Base-by-base conservation (phyloP, 2,797 vertebrate genomes). In the Coilia nasus region DNA sequence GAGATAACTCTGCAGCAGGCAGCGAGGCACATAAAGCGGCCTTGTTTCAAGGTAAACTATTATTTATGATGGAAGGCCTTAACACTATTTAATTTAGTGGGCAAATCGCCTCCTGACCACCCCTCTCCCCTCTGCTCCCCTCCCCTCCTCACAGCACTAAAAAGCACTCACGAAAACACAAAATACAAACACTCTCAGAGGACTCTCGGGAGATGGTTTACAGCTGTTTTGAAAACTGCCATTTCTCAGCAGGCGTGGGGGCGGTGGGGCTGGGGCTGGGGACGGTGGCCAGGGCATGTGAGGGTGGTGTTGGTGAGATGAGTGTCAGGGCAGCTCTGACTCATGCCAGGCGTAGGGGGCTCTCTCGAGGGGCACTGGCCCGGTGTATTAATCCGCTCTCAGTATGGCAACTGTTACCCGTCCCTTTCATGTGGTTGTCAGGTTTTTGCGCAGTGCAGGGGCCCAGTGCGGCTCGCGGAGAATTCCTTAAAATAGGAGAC, bases 361-460 rank as follows among this genome's bases (percentile, higher is more conserved):
- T 91, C 87, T 89, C 88, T 12, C 64, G 86, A 90, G 82, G 67
- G 31, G 28, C 35, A 80, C 64, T n/a, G 62, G 46, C 19, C 84
- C 90, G 86, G 82, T 86, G 78, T 89, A 91, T 92, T 92, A 92
- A 92, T 93, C 90, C 90, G 78, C 81, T 85, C 84, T 87, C 83
- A 90, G 82, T 87, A 90, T 86, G 88, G 90, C 88, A 86, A 92
- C 93, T 90, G 89, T 93, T 95, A 94, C 92, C 91, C 89, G 93
- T 88, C 88, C 83, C 91, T 96, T 95, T 97, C 91, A 95, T 95
- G 96, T 95, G 93, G 94, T 91, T 67, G 90, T 84, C 85, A 87
- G 82, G 81, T 81, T 87, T 85, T 88, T 93, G 93, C 93, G 91
- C 71, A 19, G 71, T 17, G 93, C 84, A 85, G 93, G 95, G 95